These are phyloP conservation scores for Apostichopus japonicus DNA, from an alignment of 35 echinoderm and acorn worm species.

Conservation along the genomic window DNA sequence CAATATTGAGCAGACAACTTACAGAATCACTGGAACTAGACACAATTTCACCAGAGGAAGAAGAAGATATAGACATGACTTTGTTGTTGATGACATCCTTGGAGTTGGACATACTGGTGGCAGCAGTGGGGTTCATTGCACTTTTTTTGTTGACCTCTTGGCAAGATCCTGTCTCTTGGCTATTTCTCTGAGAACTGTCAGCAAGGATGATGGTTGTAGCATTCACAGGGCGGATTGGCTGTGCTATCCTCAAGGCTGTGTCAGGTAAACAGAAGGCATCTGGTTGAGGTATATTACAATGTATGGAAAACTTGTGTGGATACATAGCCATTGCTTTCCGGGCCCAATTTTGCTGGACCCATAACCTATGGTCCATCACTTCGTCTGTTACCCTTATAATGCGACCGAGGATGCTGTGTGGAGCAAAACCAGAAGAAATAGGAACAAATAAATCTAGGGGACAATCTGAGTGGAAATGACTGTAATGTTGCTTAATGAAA, in stretches of 20 bases:
- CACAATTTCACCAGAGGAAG: neutral
- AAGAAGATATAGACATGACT: constrained; percentile 53
- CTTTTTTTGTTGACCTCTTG: neutral
- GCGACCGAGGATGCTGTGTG: neutral
- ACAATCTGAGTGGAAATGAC: neutral
- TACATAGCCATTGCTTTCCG: no score
- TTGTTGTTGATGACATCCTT: neutral
- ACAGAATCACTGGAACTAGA: no score
- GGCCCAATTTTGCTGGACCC: no score
- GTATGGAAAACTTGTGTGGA: neutral
- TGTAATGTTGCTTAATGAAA: constrained; percentile 6
- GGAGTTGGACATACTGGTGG: no score
- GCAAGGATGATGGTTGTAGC: constrained; percentile 24
- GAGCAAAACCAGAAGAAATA: neutral
- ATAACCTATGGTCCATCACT: no score
- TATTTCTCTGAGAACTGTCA: neutral
- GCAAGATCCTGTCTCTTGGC: neutral
- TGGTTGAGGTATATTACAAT: neutral
- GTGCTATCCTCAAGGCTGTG: constrained; percentile 60
- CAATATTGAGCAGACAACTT: no score
- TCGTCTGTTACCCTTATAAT: no score
- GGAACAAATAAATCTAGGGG: constrained; percentile 10
- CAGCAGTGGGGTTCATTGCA: constrained; percentile 30
- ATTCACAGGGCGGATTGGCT: neutral
- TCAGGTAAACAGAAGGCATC: constrained; percentile 23